These are phyloP conservation scores for Litoditis marina DNA, from an alignment of 2,888 invertebrate genomes.

Conservation along the genomic window DNA sequence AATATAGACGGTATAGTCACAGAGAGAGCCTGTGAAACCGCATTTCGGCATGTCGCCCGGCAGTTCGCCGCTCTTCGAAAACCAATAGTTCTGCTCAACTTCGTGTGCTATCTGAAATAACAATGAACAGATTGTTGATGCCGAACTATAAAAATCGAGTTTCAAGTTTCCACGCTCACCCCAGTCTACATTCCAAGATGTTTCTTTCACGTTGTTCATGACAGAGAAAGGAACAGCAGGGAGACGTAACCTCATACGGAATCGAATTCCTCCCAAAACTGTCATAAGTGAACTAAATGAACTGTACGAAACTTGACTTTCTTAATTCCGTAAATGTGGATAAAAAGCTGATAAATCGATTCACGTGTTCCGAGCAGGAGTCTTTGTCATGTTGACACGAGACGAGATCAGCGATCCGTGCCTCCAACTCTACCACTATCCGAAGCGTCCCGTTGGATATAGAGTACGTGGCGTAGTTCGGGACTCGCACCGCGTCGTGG, in stretches of 20 bases:
- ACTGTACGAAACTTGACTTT: no score
- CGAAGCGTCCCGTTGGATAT: constrained; percentile 49
- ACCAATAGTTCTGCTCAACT: constrained; percentile 52
- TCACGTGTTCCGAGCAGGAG: constrained; percentile 59
- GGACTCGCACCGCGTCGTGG: constrained; percentile 58
- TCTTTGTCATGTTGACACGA: constrained; percentile 48
- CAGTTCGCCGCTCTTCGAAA: constrained; percentile 44
- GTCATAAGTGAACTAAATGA: no score
- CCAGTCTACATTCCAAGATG: no score
- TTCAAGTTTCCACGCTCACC: no score
- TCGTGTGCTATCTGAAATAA: constrained; percentile 57
- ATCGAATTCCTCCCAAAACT: no score
- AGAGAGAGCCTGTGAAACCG: constrained; percentile 51
- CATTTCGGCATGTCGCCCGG: constrained; percentile 55
- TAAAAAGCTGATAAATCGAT: not conserved
- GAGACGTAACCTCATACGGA: no score
- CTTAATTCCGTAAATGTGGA: no score
- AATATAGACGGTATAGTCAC: constrained; percentile 54
- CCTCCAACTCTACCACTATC: constrained; percentile 59
- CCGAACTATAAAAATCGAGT: no score
- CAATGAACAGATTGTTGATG: no score
- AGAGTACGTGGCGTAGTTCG: constrained; percentile 58
- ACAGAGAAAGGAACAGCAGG: no score
- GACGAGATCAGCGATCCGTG: constrained; percentile 49
- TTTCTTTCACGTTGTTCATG: no score